Conservation (phyloP, 2,888 invertebrate species). For the Diarsia brunnea region DNA sequence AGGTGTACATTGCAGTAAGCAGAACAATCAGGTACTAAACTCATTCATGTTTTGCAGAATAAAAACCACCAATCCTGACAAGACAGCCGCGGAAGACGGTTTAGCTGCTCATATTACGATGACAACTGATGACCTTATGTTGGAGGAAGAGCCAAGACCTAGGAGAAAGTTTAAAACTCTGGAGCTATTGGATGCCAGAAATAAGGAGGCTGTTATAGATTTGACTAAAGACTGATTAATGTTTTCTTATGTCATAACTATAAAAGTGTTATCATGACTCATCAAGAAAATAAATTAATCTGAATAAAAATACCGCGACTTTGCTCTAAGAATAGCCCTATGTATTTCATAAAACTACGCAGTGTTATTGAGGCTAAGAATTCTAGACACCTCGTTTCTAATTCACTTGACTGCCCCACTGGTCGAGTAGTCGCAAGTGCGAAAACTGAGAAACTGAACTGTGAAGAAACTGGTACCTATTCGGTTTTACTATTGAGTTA, state of each 20-base stretch:
- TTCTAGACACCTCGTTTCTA: not conserved
- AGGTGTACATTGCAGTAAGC: not conserved
- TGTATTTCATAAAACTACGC: not conserved
- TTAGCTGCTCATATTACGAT: not conserved
- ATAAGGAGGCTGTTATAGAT: constrained; percentile 57
- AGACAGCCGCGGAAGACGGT: not conserved
- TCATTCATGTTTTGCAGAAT: constrained; percentile 23
- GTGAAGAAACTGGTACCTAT: too few species aligned
- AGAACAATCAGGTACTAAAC: not conserved
- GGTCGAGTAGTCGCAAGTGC: too few species aligned
- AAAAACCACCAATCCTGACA: constrained; percentile 8
- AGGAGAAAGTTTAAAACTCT: constrained; percentile 64
- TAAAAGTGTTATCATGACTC: too few species aligned
- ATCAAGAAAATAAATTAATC: constrained; percentile 7
- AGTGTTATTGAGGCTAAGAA: not conserved
- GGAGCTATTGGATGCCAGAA: constrained; percentile 57
- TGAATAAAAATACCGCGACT: not conserved
- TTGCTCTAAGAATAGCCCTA: not conserved
- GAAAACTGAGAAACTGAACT: too few species aligned
- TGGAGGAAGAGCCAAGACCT: not conserved
- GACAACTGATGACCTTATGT: not conserved
- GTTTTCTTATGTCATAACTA: not conserved
- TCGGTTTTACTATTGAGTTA: too few species aligned
- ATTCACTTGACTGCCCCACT: not conserved
- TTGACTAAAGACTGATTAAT: constrained; percentile 53